Evolutionary conservation across 2,797 vertebrate genomes (phyloP), one percentile per base, ranked within the genome.

Genomic region (Pogoniulus pusillus): DNA sequence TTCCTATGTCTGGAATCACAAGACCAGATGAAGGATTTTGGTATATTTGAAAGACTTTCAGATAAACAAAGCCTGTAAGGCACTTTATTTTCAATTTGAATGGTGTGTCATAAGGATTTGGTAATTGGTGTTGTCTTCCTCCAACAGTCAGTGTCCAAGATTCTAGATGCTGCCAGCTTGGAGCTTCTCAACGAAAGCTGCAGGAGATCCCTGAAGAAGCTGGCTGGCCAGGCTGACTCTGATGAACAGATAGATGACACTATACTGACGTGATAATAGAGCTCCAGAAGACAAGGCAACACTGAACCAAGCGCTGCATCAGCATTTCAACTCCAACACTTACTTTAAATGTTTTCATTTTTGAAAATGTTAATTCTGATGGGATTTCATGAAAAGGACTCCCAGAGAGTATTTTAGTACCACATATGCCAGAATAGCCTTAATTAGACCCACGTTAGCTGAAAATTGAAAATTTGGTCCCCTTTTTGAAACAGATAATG

Each of bases 231-330:
- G 91, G 97, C 97, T 1, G 99, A 99, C 96, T 98, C 98, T 34
- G 97, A 94, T 12, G 99, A 99, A 97, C 99, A 99, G 95, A 98
- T 99, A 3, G 99, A 99, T 3, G 99, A 99, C 96, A 99, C 99
- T 66, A 99, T 99, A 93, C 98, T 99, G 90, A 99, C 99, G 94
- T 99, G 98, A 99, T 96, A 8, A 49, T 54, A 68, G 34, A 49
- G 59, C 88, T 83, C 53, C 73, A 9, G 9, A 71, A 79, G 70
- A 55, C 77, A 64, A 65, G 81, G 58, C 51, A 88, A 85, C 88
- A 13, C 68, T 43, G 84, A 80, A 35, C 93, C 71, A 55, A 68
- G 85, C 70, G 87, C 93, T 63, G 85, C 79, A 86, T 91, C 94
- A 94, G 94, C 93, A 77, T 92, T 91, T 91, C 84, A 39, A 91